Conservation (phyloP, 2,888 invertebrate genomes). For the Cosmia trapezina region DNA sequence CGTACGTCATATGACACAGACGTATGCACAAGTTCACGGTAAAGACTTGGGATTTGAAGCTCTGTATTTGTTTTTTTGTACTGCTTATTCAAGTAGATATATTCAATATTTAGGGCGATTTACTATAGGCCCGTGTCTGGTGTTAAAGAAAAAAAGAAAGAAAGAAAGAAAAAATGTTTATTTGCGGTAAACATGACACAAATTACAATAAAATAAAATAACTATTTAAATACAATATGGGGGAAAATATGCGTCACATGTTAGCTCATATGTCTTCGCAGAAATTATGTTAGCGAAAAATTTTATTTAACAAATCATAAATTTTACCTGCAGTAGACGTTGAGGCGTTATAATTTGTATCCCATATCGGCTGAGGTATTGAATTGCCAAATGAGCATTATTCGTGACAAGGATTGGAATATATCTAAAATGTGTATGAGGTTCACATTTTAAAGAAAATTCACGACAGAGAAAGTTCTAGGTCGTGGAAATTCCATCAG, state of each 20-base stretch:
- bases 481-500: too few relatives aligned
- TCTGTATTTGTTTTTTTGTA: too few relatives aligned
- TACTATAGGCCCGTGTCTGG: background rate
- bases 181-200: too few relatives aligned
- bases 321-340: background rate
- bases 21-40: slow-evolving; percentile 30
- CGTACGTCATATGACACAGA: slow-evolving; percentile 53
- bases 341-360: background rate
- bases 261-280: background rate
- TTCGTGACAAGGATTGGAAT: background rate
- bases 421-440: background rate
- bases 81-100: background rate
- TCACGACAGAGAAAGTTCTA: too few relatives aligned
- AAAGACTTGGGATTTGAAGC: slow-evolving; percentile 34
- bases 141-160: too few relatives aligned
- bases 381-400: background rate
- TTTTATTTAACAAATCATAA: background rate
- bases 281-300: background rate
- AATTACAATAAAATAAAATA: too few relatives aligned
- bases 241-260: too few relatives aligned
- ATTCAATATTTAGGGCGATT: background rate
- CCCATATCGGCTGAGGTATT: too few relatives aligned
- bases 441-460: too few relatives aligned
- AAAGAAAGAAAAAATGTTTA: too few relatives aligned
- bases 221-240: too few relatives aligned